A percentile compares a stretch with the other conserved stretches of the same genome.
These are phyloP conservation scores for Anorthoa munda DNA, from an alignment of 2,888 invertebrate species.

Conservation along the genomic window DNA sequence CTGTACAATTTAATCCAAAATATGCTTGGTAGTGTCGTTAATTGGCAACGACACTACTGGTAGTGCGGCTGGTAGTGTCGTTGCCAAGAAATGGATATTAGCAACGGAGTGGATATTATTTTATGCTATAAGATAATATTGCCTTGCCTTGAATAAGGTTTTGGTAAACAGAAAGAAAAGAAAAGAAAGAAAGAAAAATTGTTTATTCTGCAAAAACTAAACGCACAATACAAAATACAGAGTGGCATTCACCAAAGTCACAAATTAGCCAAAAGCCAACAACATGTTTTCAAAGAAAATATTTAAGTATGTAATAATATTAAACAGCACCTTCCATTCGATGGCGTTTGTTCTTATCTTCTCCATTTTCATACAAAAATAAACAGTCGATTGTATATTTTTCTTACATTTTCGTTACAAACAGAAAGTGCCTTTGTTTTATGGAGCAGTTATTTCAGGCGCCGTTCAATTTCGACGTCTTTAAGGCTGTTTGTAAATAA, in stretches of 20 bases:
- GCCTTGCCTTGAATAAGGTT: conserved; percentile 9
- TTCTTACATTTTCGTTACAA: conserved; percentile 41
- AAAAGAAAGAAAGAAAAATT: no score
- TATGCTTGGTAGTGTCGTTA: no score
- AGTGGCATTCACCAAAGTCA: no score
- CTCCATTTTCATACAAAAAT: conserved; percentile 40
- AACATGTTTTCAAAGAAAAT: conserved; percentile 10
- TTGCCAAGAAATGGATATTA: no score
- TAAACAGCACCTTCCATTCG: background rate
- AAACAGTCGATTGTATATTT: conserved; percentile 51
- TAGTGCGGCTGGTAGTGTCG: no score
- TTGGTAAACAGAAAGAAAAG: conserved; percentile 18
- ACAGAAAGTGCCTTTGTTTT: conserved; percentile 43
- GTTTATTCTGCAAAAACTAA: no score
- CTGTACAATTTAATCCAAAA: no score
- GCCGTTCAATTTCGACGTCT: conserved; percentile 55
- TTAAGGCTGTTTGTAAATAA: conserved; percentile 55
- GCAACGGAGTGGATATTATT: background rate
- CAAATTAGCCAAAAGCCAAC: no score
- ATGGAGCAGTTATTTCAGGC: conserved; percentile 40
- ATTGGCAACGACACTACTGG: no score
- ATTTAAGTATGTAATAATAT: conserved; percentile 23
- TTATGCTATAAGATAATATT: conserved; percentile 8
- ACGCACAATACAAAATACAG: no score
- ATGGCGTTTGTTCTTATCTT: conserved; percentile 14